Conservation (phyloP, 2,113 vertebrate species). For the Limnothrissa miodon region DNA sequence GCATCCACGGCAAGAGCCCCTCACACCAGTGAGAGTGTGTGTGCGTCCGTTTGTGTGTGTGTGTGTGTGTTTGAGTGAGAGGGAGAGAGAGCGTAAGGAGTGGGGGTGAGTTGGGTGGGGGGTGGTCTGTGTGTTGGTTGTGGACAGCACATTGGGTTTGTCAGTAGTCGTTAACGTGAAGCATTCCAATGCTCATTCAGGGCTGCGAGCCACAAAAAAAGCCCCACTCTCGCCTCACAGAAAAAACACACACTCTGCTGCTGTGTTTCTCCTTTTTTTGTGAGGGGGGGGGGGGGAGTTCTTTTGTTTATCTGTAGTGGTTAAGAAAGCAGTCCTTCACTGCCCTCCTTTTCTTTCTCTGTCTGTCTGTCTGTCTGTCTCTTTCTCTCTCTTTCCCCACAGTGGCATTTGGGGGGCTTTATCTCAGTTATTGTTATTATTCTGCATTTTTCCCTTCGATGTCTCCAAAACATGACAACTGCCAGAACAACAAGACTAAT, state of each 20-base stretch:
- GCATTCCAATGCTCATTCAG: constrained; percentile 9
- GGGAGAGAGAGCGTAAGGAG: neutral
- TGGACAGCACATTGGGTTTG: constrained; percentile 9
- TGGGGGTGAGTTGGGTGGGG: neutral
- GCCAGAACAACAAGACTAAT: constrained; percentile 52
- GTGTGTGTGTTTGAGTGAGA: neutral
- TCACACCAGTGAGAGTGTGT: neutral
- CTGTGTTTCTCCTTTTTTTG: neutral
- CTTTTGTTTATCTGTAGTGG: constrained; percentile 16
- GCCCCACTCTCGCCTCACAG: neutral
- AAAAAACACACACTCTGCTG: neutral
- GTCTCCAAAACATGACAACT: constrained; percentile 48
- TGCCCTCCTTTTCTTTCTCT: neutral
- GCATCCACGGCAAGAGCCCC: neutral
- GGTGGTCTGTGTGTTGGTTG: neutral
- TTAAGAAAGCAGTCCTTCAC: constrained; percentile 12
- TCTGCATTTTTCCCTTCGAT: constrained; percentile 46
- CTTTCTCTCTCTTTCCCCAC: neutral
- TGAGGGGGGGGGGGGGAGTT: neutral
- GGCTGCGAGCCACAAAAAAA: constrained; percentile 8
- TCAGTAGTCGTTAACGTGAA: constrained; percentile 10
- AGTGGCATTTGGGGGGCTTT: constrained; percentile 25
- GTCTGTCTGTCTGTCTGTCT: neutral
- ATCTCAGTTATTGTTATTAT: constrained; percentile 46
- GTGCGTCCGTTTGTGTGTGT: neutral